phyloP scores from a whole-genome alignment of 2,113 vertebrate genomes.

The Brachyistius frenatus region DNA sequence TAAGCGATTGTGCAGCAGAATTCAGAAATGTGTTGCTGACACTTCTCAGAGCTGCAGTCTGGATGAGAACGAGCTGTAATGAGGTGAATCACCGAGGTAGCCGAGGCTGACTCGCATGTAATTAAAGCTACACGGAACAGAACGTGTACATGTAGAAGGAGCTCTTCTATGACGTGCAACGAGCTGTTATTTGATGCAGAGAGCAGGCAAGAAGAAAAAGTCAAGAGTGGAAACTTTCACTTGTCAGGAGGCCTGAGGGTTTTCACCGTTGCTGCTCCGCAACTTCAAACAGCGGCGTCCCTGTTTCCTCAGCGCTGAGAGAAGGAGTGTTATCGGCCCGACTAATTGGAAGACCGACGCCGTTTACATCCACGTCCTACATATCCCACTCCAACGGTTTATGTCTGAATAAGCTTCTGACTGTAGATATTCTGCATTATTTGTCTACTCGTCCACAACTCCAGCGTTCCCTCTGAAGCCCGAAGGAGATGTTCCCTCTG shows the following conservation, averaged over 20 bases:
- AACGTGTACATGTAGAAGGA: slow-evolving; percentile 3
- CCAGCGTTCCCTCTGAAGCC: too few relatives aligned
- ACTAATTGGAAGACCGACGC: not conserved
- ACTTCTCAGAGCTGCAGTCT: slow-evolving; percentile 39
- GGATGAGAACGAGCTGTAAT: slow-evolving; percentile 60
- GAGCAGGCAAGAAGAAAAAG: not conserved
- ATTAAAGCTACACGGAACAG: slow-evolving; percentile 68
- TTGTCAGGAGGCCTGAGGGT: slow-evolving; percentile 18
- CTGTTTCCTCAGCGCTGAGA: not conserved
- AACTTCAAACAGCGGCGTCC: slow-evolving; percentile 39
- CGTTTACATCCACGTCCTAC: slow-evolving; percentile 7
- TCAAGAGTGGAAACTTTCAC: slow-evolving; percentile 13
- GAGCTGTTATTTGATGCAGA: not conserved
- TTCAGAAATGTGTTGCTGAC: slow-evolving; percentile 50
- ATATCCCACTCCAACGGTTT: not conserved
- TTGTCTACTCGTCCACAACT: not conserved
- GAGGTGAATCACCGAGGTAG: slow-evolving; percentile 62
- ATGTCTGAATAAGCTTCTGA: slow-evolving; percentile 17
- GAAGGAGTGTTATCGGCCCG: not conserved
- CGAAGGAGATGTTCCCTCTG: not conserved
- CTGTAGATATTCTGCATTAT: slow-evolving; percentile 6
- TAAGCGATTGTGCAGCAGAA: slow-evolving; percentile 44
- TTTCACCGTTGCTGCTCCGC: slow-evolving; percentile 6
- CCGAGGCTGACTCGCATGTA: slow-evolving; percentile 70
- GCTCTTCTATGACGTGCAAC: not conserved